Evolutionary conservation across 2,797 vertebrate genomes (phyloP).

Genomic region (Kryptolebias ocellatus): DNA sequence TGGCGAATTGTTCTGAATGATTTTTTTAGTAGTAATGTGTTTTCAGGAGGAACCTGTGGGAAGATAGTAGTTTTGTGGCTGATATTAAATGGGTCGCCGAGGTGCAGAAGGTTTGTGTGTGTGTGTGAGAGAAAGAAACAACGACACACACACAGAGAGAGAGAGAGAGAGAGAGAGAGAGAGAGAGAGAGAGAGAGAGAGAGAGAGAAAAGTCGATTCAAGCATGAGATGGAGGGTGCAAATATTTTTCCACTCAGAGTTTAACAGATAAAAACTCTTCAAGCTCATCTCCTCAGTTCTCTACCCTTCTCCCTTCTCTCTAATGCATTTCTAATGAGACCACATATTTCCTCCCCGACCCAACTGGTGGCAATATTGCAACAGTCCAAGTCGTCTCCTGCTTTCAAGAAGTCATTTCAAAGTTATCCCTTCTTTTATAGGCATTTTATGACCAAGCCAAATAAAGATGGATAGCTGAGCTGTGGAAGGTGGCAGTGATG

Average conservation of each 20-base stretch:
- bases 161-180: slow-evolving; percentile 1
- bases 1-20: slow-evolving; percentile 48
- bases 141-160: background rate
- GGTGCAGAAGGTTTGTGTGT: slow-evolving; percentile 15
- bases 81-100: slow-evolving; percentile 62
- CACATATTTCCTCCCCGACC: slow-evolving; percentile 52
- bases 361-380: slow-evolving; percentile 41
- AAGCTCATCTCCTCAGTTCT: slow-evolving; percentile 46
- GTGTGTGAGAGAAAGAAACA: slow-evolving; percentile 10
- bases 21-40: slow-evolving; percentile 28
- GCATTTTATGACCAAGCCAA: slow-evolving; percentile 61
- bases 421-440: slow-evolving; percentile 57
- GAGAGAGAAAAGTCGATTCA: slow-evolving; percentile 16
- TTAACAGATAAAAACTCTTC: slow-evolving; percentile 52
- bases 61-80: slow-evolving; percentile 46
- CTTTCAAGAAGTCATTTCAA: slow-evolving; percentile 62
- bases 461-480: slow-evolving; percentile 63
- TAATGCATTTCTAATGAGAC: slow-evolving; percentile 74
- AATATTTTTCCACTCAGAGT: slow-evolving; percentile 54
- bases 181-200: background rate
- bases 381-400: slow-evolving; percentile 33
- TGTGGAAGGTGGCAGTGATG: slow-evolving; percentile 55
- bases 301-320: slow-evolving; percentile 38
- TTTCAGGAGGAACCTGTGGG: slow-evolving; percentile 40
- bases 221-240: slow-evolving; percentile 46